Conservation (phyloP, 2,888 invertebrate species). For the Phyto melanocephala region DNA sequence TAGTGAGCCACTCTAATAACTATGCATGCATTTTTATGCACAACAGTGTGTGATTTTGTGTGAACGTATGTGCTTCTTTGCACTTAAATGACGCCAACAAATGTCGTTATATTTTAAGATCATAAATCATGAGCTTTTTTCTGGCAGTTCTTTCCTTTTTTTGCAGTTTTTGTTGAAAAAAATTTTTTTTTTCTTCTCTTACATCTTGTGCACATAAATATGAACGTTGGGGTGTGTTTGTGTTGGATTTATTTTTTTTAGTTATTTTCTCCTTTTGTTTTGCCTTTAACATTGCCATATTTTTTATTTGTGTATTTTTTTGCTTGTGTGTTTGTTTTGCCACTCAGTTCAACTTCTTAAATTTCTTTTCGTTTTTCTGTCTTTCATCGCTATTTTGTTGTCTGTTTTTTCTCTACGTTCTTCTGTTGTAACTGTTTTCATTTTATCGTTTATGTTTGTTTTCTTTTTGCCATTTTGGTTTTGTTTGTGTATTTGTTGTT, state of each 20-base stretch:
- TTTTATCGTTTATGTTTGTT: neutral
- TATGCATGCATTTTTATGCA: neutral
- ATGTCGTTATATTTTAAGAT: conserved; percentile 70
- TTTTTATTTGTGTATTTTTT: neutral
- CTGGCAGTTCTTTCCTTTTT: conserved; percentile 64
- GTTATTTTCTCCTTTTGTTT: conserved; percentile 37
- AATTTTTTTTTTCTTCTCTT: conserved; percentile 18
- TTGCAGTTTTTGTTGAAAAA: conserved; percentile 38
- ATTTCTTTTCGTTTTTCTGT: conserved; percentile 18
- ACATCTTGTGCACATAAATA: neutral
- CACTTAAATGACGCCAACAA: conserved; percentile 56
- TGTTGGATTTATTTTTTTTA: conserved; percentile 11
- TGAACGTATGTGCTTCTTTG: neutral
- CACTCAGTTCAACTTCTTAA: conserved; percentile 54
- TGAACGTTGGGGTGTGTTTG: too few species aligned
- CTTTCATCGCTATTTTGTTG: neutral
- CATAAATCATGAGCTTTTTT: conserved; percentile 78
- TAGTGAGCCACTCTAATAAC: neutral
- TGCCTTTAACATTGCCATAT: conserved; percentile 66
- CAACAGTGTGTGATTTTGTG: neutral
- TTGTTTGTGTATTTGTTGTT: conserved; percentile 51
- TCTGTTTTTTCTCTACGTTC: conserved; percentile 5
- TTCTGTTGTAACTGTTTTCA: conserved; percentile 22
- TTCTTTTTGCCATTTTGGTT: conserved; percentile 28
- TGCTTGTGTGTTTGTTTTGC: conserved; percentile 58